Evolutionary conservation across 2,888 invertebrate genomes (phyloP).

Genomic region (Chymomyza fuscimana): DNA sequence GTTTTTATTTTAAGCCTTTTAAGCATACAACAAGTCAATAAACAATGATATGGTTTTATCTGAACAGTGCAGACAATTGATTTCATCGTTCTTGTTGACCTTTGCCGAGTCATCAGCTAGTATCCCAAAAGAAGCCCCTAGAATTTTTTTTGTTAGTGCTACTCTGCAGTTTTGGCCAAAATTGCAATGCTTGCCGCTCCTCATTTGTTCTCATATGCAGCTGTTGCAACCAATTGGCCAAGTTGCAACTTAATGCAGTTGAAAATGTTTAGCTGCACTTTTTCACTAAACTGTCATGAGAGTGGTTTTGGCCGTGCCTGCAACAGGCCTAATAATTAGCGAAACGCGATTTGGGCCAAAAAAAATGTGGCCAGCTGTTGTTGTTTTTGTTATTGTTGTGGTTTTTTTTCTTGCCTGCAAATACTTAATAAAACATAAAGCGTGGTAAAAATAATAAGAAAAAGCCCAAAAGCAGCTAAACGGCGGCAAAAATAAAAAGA

Average conservation of each 20-base stretch:
- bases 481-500: slow-evolving; percentile 2
- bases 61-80: background rate
- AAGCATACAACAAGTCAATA: too few relatives aligned
- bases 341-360: slow-evolving; percentile 35
- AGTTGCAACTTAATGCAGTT: background rate
- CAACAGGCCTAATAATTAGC: slow-evolving; percentile 38
- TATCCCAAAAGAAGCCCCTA: background rate
- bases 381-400: background rate
- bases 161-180: background rate
- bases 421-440: slow-evolving; percentile 38
- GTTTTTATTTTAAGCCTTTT: too few relatives aligned
- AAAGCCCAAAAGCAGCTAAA: slow-evolving; percentile 1
- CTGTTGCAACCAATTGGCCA: background rate
- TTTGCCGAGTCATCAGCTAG: background rate
- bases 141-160: too few relatives aligned
- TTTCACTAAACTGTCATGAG: background rate
- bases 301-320: slow-evolving; percentile 1
- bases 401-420: background rate
- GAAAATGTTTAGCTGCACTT: background rate
- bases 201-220: background rate
- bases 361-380: background rate
- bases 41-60: background rate
- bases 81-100: background rate
- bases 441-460: slow-evolving; percentile 4
- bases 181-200: background rate